Percentiles rank a stretch among this genome's conserved stretches.
Conservation (phyloP, 2,888 invertebrate genomes). For the Nowickia ferox region DNA sequence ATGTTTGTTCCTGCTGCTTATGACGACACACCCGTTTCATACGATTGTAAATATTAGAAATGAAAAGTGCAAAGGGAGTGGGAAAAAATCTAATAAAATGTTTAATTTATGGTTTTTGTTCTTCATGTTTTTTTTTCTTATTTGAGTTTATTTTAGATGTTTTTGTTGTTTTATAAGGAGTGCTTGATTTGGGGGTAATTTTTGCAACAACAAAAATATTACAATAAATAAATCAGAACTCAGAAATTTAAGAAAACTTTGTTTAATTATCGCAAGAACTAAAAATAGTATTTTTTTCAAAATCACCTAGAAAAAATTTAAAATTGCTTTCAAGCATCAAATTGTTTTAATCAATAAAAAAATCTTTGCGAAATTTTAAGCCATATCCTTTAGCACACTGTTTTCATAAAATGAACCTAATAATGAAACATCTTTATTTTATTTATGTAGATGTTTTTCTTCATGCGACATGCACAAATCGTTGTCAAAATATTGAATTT, state of each 20-base stretch:
- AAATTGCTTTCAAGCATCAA: too few species aligned
- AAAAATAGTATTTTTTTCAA: too few species aligned
- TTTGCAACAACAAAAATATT: not conserved
- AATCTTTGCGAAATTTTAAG: too few species aligned
- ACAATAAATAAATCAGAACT: too few species aligned
- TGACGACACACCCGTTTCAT: not conserved
- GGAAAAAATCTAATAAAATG: slow-evolving; percentile 67
- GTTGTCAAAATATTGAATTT: slow-evolving; percentile 66
- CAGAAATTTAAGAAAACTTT: too few species aligned
- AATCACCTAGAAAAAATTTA: too few species aligned
- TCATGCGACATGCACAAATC: slow-evolving; percentile 57
- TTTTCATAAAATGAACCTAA: not conserved
- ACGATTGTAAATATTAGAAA: not conserved
- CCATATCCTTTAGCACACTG: too few species aligned
- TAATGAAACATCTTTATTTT: slow-evolving; percentile 1
- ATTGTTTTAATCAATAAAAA: too few species aligned
- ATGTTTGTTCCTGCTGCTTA: slow-evolving; percentile 10
- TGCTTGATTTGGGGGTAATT: not conserved
- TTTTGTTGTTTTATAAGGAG: slow-evolving; percentile 9
- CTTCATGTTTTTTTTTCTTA: slow-evolving; percentile 11
- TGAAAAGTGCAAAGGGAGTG: not conserved
- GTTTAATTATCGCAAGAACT: too few species aligned
- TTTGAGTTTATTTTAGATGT: slow-evolving; percentile 32
- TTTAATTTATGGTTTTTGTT: slow-evolving; percentile 61
- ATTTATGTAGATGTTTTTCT: slow-evolving; percentile 35